Base-by-base conservation (phyloP, 2,888 invertebrate species). In the Mesorhabditis sp. region DNA sequence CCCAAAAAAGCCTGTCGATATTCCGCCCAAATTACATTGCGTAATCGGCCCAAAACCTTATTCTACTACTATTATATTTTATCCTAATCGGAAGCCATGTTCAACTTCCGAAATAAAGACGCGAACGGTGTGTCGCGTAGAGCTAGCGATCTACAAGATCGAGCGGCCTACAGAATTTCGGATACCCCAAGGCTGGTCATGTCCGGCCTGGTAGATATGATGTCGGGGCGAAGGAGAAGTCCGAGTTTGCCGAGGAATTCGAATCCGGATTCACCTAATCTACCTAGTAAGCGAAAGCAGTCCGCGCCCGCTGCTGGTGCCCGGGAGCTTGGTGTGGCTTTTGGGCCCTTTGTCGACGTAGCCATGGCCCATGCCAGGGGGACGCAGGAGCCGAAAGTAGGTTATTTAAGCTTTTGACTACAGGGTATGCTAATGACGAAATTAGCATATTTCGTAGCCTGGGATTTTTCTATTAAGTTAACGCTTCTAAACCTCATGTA, bases 101-200 rank as follows among this genome's bases (percentile, higher is more conserved):
- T 50, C 58, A n/a, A n/a, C 58, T 50, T 50, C 58, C 7, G 10
- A 50, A 50, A 50, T 10, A 50, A 50, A n/a, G n/a, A 50, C 58
- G 58, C 7, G 58, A 50, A 50, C 58, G 7, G 10, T 13, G 58
- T 50, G 58, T 13, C 10, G 10, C 58, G 58, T 13, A 10, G 58
- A n/a, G 58, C 58, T 13, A 50, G 58, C 58, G 58, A 50, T 50
- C 58, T 50, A 13, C 58, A 50, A 50, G 63, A 62, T 28, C 63
- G 63, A 7, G 28, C 28, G 28, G 28, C 28, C 28, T 62, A 62
- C 41, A 10, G 63, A 28, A 62, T 62, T 28, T 10, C 63, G 63
- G 63, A 62, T 15, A 62, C 63, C 7, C 63, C 63, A 6, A 7
- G 63, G 10, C 63, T 62, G 41, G 63, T 62, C n/a, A 62, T 62